Evolutionary conservation across 2,888 invertebrate species (phyloP).

Genomic region (Ophion ellenae): DNA sequence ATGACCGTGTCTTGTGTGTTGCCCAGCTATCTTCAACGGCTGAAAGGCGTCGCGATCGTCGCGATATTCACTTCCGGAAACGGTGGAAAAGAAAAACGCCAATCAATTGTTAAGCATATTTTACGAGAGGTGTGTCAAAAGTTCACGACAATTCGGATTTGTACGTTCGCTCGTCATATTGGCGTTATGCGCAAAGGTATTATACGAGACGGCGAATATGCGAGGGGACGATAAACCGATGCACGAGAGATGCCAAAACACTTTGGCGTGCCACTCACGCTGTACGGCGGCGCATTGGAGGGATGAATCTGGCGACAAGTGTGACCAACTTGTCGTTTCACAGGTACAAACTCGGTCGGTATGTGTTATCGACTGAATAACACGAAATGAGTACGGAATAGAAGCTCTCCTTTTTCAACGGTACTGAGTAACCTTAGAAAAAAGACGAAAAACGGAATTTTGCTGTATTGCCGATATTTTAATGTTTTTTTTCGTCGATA

Average conservation of each 20-base stretch:
- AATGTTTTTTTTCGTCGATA: too few relatives aligned
- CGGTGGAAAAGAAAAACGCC: background rate
- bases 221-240: constrained; percentile 12
- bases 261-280: constrained; percentile 1
- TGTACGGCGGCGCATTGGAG: constrained; percentile 8
- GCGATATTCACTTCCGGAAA: constrained; percentile 30
- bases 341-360: background rate
- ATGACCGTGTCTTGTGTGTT: constrained; percentile 8
- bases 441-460: background rate
- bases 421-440: background rate
- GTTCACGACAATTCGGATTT: constrained; percentile 7
- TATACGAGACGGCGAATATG: background rate
- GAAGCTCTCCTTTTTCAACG: background rate
- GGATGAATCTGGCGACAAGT: constrained; percentile 12
- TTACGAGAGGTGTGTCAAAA: constrained; percentile 1
- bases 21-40: constrained; percentile 33
- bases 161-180: constrained; percentile 50
- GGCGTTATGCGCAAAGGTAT: constrained; percentile 16
- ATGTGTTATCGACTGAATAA: background rate
- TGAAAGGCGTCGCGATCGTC: constrained; percentile 27
- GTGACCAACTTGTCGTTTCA: constrained; percentile 19
- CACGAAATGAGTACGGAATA: background rate
- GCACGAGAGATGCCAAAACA: constrained; percentile 14
- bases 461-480: too few relatives aligned
- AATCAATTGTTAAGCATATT: background rate